Evolutionary conservation across 2,113 vertebrate genomes (phyloP), one percentile per base, ranked within the genome.

Genomic region (Mastomys natalensis): DNA sequence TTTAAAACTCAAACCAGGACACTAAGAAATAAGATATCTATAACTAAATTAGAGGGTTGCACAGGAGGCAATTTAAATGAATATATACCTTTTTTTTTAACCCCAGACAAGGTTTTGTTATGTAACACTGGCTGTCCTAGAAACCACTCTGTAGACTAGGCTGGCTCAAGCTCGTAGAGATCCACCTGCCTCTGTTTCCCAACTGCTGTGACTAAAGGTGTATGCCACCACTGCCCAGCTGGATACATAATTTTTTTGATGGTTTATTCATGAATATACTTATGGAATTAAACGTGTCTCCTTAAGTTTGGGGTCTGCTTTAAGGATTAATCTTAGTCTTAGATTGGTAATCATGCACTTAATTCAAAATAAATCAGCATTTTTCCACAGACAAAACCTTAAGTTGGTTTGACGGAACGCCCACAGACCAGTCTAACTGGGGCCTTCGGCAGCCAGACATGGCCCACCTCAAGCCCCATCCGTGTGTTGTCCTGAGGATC

Each of bases 341-440:
- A 40, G 8, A 51, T 26, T 64, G 22, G 66, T 77, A 60, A 64
- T 22, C 12, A 12, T 68, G n/a, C 12, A 84, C 11, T 0, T 55
- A 45, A 95, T 94, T 93, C 89, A 29, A 87, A 94, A 34, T 85
- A 16, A 84, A 43, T 85, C 55, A 31, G 82, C 7, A 31, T 93
- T 98, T 97, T 96, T 95, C 96, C 84, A 77, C 94, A 99, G 99
- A 98, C 97, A 98, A 98, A 40, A 98, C 99, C 24, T 15, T 99
- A 92, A 95, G 96, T 76, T 99, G 99, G 99, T 97, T 99, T 92
- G 99, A 99, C 90, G 99, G 99, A 19, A 99, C 99, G 78, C 98
- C 98, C 34, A 96, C 99, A 94, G 98, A 98, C 76, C 99, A 98
- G 96, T 99, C 99, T 74, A 99, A 99, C 98, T 99, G 99, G 99